phyloP scores from a whole-genome alignment of 1,140 invertebrate genomes.

The Drosophila sulfurigaster region DNA sequence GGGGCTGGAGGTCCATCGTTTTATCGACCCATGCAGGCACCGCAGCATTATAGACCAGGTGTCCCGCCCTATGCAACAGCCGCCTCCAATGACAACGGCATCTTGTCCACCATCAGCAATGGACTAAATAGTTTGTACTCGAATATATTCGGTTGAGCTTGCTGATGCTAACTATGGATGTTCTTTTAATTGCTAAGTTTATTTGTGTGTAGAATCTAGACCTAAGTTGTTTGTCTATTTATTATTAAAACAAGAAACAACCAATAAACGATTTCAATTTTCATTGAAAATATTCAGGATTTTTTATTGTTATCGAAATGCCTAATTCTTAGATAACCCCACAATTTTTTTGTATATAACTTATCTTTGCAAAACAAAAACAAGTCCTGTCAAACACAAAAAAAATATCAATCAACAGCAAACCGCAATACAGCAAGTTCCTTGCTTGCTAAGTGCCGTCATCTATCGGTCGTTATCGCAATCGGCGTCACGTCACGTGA shows the following conservation, averaged over 20 bases:
- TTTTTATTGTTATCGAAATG: no score
- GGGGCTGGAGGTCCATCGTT: conserved; percentile 52
- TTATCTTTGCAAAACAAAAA: no score
- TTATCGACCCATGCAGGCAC: conserved; percentile 71
- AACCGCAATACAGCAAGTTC: no score
- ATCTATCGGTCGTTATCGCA: no score
- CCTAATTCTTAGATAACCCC: no score
- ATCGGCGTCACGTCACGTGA: no score
- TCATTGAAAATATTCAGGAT: conserved; percentile 8
- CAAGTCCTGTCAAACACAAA: no score
- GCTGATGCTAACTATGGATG: neutral
- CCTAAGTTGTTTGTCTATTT: conserved; percentile 40
- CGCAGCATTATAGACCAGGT: conserved; percentile 86
- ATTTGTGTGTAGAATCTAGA: conserved; percentile 39
- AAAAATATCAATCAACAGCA: no score
- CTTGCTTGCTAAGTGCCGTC: no score
- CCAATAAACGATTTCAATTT: conserved; percentile 33
- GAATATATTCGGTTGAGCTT: conserved; percentile 89
- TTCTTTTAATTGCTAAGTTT: conserved; percentile 26
- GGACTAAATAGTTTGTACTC: conserved; percentile 91
- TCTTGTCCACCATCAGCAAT: conserved; percentile 91
- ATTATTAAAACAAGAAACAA: conserved; percentile 36
- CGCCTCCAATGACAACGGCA: conserved; percentile 85
- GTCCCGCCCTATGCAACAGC: conserved; percentile 66
- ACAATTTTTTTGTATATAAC: no score